Percentiles rank a stretch among this genome's conserved stretches.
These are phyloP conservation scores for cat (Felis catus) DNA, from an alignment of 2,113 vertebrate species.

Conservation along the genomic window DNA sequence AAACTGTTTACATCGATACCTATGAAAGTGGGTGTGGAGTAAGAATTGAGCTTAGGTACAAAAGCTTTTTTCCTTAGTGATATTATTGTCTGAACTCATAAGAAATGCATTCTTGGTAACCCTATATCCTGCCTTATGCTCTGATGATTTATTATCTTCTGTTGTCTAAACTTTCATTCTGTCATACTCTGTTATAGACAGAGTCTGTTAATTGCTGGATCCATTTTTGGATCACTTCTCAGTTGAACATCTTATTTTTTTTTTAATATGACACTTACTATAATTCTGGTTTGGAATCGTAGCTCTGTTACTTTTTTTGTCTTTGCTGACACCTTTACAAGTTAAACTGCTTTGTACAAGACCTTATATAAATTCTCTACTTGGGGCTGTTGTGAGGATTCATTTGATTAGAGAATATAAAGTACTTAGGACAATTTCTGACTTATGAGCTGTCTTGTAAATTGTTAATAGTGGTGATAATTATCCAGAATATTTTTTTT, in stretches of 20 bases:
- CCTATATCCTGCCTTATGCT: not conserved
- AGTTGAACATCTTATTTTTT: not conserved
- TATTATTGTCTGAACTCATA: not conserved
- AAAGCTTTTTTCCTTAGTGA: not conserved
- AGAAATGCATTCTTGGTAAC: conserved; percentile 34
- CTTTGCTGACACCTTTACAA: not conserved
- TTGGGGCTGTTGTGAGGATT: not conserved
- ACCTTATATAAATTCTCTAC: not conserved
- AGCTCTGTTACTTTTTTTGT: not conserved
- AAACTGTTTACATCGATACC: not conserved
- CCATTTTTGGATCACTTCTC: not conserved
- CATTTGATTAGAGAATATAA: not conserved
- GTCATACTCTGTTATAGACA: not conserved
- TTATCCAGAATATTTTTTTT: conserved; percentile 24
- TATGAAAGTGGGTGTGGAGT: not conserved
- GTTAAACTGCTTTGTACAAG: not conserved
- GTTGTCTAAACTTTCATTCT: conserved; percentile 35
- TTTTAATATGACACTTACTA: not conserved
- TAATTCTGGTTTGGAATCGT: not conserved
- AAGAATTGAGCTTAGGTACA: not conserved
- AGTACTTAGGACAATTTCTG: not conserved
- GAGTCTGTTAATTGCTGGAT: not conserved
- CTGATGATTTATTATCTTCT: not conserved
- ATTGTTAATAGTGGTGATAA: not conserved
- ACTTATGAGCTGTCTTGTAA: not conserved